phyloP scores from a whole-genome alignment of 2,797 vertebrate species.

The Tauraco hartlaubi region DNA sequence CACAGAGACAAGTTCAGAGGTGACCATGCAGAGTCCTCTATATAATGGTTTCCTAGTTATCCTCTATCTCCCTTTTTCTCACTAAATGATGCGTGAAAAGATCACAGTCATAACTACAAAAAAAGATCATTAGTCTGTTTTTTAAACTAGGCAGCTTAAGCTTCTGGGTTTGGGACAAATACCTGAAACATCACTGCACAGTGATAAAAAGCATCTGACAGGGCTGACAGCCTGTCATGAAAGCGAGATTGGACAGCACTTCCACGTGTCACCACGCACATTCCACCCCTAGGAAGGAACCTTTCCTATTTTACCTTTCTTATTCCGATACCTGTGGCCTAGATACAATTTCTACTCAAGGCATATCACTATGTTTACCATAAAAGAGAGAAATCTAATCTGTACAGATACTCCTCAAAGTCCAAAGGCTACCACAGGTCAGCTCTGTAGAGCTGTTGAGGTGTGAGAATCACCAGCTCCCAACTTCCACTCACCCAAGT shows the following conservation, averaged over 20 bases:
- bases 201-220: neutral
- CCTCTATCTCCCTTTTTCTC: neutral
- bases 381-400: neutral
- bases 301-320: neutral
- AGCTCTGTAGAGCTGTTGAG: neutral
- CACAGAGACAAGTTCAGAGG: neutral
- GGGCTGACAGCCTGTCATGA: neutral
- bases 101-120: neutral
- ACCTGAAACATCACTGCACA: neutral
- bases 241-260: neutral
- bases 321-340: neutral
- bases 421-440: neutral
- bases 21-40: neutral
- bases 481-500: neutral
- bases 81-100: neutral
- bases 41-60: neutral
- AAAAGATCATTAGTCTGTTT: neutral
- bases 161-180: neutral
- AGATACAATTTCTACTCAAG: neutral
- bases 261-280: neutral
- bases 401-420: neutral
- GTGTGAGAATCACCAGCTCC: neutral
- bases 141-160: neutral
- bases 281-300: no score
- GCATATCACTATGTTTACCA: neutral